Evolutionary conservation across 1,140 invertebrate genomes (phyloP), one percentile per base, ranked within the genome.

Genomic region (Pseudomyrmex sp.): DNA sequence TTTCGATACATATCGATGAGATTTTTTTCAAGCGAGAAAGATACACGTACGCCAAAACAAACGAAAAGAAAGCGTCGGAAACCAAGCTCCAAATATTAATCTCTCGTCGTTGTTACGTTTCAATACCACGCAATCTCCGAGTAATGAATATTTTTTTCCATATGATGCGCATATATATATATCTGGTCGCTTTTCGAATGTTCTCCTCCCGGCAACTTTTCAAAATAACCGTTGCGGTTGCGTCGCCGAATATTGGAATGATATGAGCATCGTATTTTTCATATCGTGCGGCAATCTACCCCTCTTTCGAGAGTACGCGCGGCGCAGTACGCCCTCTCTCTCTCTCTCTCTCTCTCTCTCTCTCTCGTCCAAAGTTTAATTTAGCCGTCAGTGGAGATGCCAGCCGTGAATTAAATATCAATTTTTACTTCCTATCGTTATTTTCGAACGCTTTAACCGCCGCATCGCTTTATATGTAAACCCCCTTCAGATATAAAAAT

Each of bases 61-160:
- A 35, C 35, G 35, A 35, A 35, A 35, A 35, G 35, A 35, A 35
- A 35, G 5, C 35, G 35, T 35, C 35, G 35, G 5, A 35, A 35
- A 35, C 35, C 35, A 35, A 35, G 46, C 54, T 23, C 7, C 54
- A 80, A 87, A 89, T 85, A 88, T 88, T 88, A 85, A 70, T 85
- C 58, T 85, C 58, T 77, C 69, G 69, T 75, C 72, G 48, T 63
- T 46, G 56, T 77, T 66, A 44, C 48, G 56, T 82, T 82, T 72
- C 86, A 69, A 88, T 87, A 69, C 44, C 58, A 20, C 76, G 83
- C 80, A 80, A 85, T 88, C 68, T 80, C 35, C 59, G 61, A 80
- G 46, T 85, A 88, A 88, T 88, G 76, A 88, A 88, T 88, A 65
- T 87, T 87, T 88, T 82, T 85, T 88, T 50, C 72, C n/a, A 35